Percentiles rank a stretch among this genome's conserved stretches.
phyloP scores from a whole-genome alignment of 2,888 invertebrate species.

The Polydesmus complanatus region DNA sequence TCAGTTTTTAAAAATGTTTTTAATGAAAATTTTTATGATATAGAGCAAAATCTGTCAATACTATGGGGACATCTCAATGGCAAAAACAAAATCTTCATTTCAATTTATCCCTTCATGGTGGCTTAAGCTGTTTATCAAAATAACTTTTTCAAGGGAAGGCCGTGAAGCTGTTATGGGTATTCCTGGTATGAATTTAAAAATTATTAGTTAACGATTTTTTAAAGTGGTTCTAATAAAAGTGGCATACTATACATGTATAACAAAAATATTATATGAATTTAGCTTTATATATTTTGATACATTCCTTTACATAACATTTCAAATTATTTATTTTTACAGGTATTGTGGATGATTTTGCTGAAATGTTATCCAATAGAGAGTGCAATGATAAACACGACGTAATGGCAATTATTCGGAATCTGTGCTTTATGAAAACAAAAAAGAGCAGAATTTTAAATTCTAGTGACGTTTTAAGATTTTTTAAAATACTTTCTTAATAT shows the following conservation, averaged over 20 bases:
- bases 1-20: neutral
- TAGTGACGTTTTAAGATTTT: neutral
- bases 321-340: slow-evolving; percentile 3
- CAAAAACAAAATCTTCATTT: neutral
- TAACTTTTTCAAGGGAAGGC: neutral
- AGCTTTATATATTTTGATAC: too few species aligned
- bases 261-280: too few species aligned
- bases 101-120: neutral
- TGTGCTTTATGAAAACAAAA: slow-evolving; percentile 7
- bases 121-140: neutral
- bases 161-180: neutral
- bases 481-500: neutral
- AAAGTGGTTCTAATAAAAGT: too few species aligned
- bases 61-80: neutral
- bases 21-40: neutral
- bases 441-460: neutral
- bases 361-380: neutral
- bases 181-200: neutral
- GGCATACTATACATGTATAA: too few species aligned
- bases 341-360: neutral
- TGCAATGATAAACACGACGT: neutral
- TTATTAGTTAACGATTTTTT: too few species aligned
- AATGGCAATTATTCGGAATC: slow-evolving; percentile 7
- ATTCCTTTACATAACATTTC: too few species aligned
- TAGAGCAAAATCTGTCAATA: slow-evolving; percentile 7